Percentiles rank a stretch among this genome's conserved stretches.
These are phyloP conservation scores for Prinia subflava DNA, from an alignment of 2,113 vertebrate genomes.

Conservation along the genomic window DNA sequence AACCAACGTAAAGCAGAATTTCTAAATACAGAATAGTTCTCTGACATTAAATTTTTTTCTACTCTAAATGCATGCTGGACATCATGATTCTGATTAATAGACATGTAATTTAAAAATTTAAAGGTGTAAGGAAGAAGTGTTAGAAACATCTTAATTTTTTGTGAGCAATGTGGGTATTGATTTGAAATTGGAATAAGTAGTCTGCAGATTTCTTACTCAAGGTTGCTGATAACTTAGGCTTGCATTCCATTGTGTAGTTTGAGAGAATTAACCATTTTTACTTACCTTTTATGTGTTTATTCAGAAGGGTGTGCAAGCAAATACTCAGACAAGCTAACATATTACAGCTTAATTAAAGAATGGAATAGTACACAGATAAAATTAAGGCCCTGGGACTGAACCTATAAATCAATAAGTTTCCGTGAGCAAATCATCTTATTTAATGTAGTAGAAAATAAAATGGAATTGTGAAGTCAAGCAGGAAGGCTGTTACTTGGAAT, in stretches of 20 bases:
- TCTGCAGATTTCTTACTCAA: background rate
- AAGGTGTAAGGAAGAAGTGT: background rate
- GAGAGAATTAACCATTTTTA: background rate
- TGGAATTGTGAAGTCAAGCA: background rate
- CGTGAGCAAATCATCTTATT: background rate
- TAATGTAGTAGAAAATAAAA: background rate
- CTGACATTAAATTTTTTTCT: background rate
- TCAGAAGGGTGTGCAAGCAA: background rate
- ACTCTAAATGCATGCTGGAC: background rate
- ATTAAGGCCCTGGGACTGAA: background rate
- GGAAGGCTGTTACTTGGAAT: background rate
- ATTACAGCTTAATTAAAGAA: background rate
- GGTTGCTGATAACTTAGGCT: background rate
- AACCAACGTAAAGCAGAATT: background rate
- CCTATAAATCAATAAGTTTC: background rate
- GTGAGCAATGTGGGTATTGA: background rate
- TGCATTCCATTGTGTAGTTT: background rate
- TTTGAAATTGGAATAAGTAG: background rate
- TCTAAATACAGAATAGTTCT: background rate
- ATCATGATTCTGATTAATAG: background rate
- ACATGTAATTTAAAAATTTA: background rate
- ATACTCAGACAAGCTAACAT: background rate
- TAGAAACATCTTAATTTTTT: background rate
- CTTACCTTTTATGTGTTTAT: background rate
- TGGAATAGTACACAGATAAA: background rate